phyloP scores from a whole-genome alignment of 2,888 invertebrate genomes.

The Conops quadrifasciatus region DNA sequence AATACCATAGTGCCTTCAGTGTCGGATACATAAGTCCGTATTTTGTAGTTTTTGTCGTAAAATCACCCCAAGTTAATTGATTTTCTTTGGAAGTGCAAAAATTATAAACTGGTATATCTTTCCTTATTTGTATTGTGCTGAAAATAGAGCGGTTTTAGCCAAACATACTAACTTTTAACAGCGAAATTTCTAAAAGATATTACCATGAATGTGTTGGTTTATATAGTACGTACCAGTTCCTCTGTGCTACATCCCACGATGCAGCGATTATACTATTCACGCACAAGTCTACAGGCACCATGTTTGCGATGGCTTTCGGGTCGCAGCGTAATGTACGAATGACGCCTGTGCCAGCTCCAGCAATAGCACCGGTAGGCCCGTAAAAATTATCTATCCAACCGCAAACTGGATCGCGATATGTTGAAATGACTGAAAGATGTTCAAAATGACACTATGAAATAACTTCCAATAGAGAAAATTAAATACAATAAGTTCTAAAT shows the following conservation, averaged over 20 bases:
- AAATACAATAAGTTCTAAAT: neutral
- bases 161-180: too few species aligned
- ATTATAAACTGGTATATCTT: too few species aligned
- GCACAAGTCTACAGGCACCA: constrained; percentile 80
- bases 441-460: neutral
- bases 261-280: constrained; percentile 83
- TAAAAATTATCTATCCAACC: constrained; percentile 94
- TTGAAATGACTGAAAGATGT: constrained; percentile 69
- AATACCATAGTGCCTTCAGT: too few species aligned
- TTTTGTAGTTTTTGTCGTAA: too few species aligned
- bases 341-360: constrained; percentile 81
- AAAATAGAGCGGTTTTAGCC: too few species aligned
- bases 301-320: constrained; percentile 75
- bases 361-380: constrained; percentile 81
- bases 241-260: constrained; percentile 75
- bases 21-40: too few species aligned
- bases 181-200: too few species aligned
- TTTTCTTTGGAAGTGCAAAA: too few species aligned
- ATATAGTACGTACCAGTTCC: constrained; percentile 61
- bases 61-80: too few species aligned
- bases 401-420: constrained; percentile 77
- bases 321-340: constrained; percentile 76
- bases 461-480: neutral
- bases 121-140: too few species aligned
- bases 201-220: too few species aligned